Percentiles rank a stretch among this genome's conserved stretches.
Evolutionary conservation across 2,888 invertebrate species (phyloP).

Genomic region (Cantharis lateralis): DNA sequence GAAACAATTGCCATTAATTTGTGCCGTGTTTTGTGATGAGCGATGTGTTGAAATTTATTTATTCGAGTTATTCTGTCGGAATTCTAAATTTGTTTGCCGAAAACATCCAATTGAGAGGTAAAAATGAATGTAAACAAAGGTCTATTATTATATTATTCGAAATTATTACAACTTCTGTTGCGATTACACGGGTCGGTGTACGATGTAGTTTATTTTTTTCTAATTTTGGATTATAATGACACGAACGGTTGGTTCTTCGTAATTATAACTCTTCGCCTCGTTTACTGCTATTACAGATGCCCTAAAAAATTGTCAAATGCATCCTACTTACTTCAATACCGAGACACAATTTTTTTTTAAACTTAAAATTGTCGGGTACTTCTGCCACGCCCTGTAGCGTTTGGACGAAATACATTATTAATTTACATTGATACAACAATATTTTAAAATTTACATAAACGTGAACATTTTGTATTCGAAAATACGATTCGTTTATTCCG

Average conservation of each 20-base stretch:
- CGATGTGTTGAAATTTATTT: too few relatives aligned
- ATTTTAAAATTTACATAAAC: not conserved
- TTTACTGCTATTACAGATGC: not conserved
- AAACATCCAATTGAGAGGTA: not conserved
- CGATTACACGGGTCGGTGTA: not conserved
- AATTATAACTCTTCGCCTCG: not conserved
- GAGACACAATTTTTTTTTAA: not conserved
- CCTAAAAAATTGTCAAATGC: not conserved
- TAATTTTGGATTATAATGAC: not conserved
- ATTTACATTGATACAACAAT: not conserved
- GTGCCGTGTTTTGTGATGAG: too few relatives aligned
- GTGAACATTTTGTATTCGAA: not conserved
- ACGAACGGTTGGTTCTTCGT: not conserved
- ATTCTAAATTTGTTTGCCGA: not conserved
- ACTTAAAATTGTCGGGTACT: too few relatives aligned
- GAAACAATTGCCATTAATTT: too few relatives aligned
- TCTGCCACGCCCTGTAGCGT: not conserved
- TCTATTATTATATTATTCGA: not conserved
- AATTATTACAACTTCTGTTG: not conserved
- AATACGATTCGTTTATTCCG: not conserved
- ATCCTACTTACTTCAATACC: not conserved
- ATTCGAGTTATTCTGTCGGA: not conserved
- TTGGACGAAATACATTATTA: not conserved
- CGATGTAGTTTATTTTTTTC: not conserved
- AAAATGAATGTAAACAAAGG: not conserved